Evolutionary conservation across 2,113 vertebrate species (phyloP).

Genomic region (Butorides virescens): DNA sequence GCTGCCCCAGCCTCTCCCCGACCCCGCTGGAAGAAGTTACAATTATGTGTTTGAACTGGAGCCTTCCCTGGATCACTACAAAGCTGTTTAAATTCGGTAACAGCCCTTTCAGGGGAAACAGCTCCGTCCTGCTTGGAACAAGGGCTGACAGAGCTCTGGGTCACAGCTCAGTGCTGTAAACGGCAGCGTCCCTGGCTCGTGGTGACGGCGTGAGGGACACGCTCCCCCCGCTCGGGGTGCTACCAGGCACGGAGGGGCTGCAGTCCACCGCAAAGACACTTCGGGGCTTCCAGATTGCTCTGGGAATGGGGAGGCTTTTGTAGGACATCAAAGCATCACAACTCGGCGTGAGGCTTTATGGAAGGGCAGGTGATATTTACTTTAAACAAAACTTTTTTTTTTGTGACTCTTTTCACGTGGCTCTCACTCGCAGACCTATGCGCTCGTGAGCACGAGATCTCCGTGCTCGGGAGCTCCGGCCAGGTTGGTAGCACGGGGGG

Average conservation of each 20-base stretch:
- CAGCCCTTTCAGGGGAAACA: not conserved
- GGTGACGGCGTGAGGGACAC: not conserved
- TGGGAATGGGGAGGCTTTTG: not conserved
- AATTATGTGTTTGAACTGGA: accelerated
- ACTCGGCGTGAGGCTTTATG: accelerated
- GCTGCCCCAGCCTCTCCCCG: not conserved
- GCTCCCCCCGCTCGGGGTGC: not conserved
- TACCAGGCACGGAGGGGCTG: accelerated
- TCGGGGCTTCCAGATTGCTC: not conserved
- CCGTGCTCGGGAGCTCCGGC: not conserved
- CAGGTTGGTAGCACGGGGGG: not conserved
- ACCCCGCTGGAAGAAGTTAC: not conserved
- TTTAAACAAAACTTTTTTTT: not conserved
- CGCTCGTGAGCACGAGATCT: accelerated
- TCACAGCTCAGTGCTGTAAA: not conserved
- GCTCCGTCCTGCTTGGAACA: not conserved
- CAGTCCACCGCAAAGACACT: accelerated
- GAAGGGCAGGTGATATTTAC: not conserved
- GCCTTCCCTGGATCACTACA: not conserved
- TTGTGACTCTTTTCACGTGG: accelerated
- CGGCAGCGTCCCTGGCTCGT: not conserved
- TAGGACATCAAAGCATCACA: not conserved
- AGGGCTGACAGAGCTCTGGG: not conserved
- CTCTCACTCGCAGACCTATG: accelerated
- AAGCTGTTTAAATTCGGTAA: not conserved